Evolutionary conservation across 2,113 vertebrate genomes (phyloP).

Genomic region (Pygoscelis adeliae): DNA sequence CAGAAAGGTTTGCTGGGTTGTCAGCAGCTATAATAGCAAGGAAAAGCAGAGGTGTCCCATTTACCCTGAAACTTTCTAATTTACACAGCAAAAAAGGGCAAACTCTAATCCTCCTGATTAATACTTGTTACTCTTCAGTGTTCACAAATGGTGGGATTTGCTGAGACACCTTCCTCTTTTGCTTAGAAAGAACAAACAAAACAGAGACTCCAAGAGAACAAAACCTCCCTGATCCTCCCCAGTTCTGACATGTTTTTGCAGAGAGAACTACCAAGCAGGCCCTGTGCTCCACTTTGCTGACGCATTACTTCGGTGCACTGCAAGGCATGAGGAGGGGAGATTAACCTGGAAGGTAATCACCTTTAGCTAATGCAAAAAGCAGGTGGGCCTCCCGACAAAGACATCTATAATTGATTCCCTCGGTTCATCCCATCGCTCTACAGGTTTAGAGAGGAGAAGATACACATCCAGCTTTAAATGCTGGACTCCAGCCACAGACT

Average conservation of each 20-base stretch:
- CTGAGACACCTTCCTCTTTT: neutral
- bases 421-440: neutral
- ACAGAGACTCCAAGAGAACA: neutral
- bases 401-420: slow-evolving; percentile 2
- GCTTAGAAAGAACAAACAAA: neutral
- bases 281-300: neutral
- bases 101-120: neutral
- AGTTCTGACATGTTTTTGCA: neutral
- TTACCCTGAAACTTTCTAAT: neutral
- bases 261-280: neutral
- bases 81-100: neutral
- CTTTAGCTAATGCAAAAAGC: slow-evolving; percentile 52
- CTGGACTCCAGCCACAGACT: neutral
- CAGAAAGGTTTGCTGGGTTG: neutral
- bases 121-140: neutral
- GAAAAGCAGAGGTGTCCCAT: neutral
- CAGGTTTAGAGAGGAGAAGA: neutral
- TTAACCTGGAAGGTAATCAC: slow-evolving; percentile 16
- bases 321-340: neutral
- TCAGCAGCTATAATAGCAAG: neutral
- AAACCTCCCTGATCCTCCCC: neutral
- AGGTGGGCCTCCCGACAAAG: slow-evolving; percentile 28
- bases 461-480: neutral
- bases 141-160: neutral
- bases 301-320: neutral